These are phyloP conservation scores for Cochlearius cochlearius DNA, from an alignment of 2,113 vertebrate species.

Conservation along the genomic window DNA sequence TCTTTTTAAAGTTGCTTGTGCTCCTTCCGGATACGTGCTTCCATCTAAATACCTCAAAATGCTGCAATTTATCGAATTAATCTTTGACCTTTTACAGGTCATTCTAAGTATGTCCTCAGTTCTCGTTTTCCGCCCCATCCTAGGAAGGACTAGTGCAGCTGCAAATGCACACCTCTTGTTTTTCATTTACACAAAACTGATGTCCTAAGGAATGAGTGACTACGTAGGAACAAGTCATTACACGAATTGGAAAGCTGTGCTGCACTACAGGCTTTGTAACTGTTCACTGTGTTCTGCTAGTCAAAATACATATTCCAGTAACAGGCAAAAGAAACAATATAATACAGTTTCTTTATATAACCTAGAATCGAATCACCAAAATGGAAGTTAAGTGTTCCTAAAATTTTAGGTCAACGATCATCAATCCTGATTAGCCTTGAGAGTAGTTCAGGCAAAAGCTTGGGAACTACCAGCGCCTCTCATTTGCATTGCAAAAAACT, in stretches of 20 bases:
- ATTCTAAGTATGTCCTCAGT: background rate
- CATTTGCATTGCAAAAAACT: background rate
- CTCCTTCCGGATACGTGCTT: background rate
- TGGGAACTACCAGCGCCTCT: background rate
- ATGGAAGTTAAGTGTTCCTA: background rate
- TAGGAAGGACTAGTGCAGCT: background rate
- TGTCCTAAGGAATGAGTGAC: background rate
- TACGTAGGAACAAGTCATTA: background rate
- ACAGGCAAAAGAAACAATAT: background rate
- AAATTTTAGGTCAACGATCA: background rate
- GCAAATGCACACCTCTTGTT: background rate
- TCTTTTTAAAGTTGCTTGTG: background rate
- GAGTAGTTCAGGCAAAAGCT: background rate
- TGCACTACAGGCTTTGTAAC: background rate
- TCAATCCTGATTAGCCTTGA: background rate
- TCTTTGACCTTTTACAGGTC: background rate
- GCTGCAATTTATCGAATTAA: background rate
- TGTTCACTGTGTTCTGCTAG: background rate
- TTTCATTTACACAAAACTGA: background rate
- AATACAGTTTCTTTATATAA: background rate
- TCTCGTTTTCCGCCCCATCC: background rate
- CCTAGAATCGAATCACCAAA: background rate
- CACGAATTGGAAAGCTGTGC: background rate
- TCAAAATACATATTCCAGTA: background rate
- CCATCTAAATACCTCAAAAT: background rate